Base-by-base conservation (phyloP, 1,140 invertebrate species). In the Protaetia brevitarsis region DNA sequence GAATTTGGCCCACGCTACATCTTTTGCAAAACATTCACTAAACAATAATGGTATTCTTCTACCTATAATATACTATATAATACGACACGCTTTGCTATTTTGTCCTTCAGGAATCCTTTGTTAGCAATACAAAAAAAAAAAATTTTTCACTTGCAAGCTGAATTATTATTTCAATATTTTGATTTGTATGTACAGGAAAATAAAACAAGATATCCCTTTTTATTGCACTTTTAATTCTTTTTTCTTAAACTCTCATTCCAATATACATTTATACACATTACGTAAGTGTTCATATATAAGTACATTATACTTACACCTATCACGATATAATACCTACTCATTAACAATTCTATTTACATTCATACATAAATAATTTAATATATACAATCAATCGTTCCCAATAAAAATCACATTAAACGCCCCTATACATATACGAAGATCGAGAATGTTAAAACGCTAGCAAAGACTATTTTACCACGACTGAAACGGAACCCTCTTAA, bases 401-500 rank as follows among this genome's bases (percentile, higher is more conserved):
- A 23, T n/a, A n/a, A 10, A 3, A 37, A 51, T 51, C 41, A 51
- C 41, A 51, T 51, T 3, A 23, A 51, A 51, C 10, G 34, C 34
- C n/a, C n/a, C 41, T 51, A 51, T 37, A 37, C 34, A n/a, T 16
- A n/a, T 16, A 51, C 19, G 11, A 7, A 51, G 5, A 6, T 23
- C 26, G 13, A 51, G 11, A 16, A 51, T 23, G 41, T 51, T 23
- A 23, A 51, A 51, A 51, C 11, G 26, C 41, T 51, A 51, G 41
- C 19, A 19, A 51, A 51, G 41, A 51, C 57, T 29, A 59, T n/a
- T n/a, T n/a, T n/a, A 29, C 1, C 57, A 27, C 26, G 3, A 13
- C n/a, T 1, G 13, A 59, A 59, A 26, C 13, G 30, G 29, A 59
- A 13, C 31, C 7, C 31, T 30, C 36, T 72, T 76, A 75, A 19